A percentile compares a stretch with the other conserved stretches of the same genome.
These are phyloP conservation scores for Ommatoiulus sabulosus DNA, from an alignment of 2,888 invertebrate species.

Conservation along the genomic window DNA sequence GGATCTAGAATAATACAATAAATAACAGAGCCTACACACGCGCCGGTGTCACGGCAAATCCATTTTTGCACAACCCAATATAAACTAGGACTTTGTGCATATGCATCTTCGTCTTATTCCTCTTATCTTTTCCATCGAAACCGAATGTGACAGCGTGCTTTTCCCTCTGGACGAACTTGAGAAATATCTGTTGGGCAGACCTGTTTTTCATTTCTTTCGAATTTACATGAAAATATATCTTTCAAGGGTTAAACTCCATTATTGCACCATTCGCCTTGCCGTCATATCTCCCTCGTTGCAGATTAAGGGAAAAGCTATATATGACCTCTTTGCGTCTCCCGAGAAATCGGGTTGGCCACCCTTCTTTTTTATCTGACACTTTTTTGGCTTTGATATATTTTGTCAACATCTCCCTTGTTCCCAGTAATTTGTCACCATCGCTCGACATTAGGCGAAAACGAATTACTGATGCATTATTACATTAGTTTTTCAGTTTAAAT, in stretches of 20 bases:
- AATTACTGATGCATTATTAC: background rate
- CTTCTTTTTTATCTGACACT: slow-evolving; percentile 33
- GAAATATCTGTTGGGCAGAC: background rate
- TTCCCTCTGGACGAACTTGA: background rate
- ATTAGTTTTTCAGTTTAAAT: slow-evolving; percentile 10
- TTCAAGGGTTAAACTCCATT: slow-evolving; percentile 30
- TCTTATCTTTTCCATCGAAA: slow-evolving; percentile 30
- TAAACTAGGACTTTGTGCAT: background rate
- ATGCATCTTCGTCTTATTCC: slow-evolving; percentile 1
- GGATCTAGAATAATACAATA: background rate
- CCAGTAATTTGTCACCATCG: background rate
- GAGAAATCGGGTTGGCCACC: slow-evolving; percentile 36
- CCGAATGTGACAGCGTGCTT: slow-evolving; percentile 1
- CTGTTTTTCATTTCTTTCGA: slow-evolving; percentile 33
- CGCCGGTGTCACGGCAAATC: background rate
- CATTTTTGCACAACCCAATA: background rate
- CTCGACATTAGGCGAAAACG: background rate
- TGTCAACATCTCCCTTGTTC: slow-evolving; percentile 39
- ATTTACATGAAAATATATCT: slow-evolving; percentile 35
- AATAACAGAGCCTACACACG: background rate
- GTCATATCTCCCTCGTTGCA: background rate
- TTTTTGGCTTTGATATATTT: slow-evolving; percentile 19
- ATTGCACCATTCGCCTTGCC: background rate
- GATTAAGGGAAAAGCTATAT: slow-evolving; percentile 10
- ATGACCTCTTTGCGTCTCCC: slow-evolving; percentile 5